These are phyloP conservation scores for Toxotes jaculatrix DNA, from an alignment of 2,113 vertebrate species.

Conservation along the genomic window DNA sequence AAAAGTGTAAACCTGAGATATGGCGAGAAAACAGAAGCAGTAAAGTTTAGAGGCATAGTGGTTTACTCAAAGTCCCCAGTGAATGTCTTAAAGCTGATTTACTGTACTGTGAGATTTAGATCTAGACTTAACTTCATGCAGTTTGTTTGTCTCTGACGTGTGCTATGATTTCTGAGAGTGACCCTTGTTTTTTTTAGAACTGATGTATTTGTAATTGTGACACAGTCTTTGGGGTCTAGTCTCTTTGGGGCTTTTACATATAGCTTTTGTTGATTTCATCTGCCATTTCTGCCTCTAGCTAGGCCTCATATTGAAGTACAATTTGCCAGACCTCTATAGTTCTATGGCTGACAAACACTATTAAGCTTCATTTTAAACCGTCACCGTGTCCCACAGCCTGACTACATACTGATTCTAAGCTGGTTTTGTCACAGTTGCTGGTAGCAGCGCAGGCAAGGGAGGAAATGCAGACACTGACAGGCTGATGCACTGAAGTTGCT, in stretches of 20 bases:
- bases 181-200: neutral
- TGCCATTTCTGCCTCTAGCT: too few species aligned
- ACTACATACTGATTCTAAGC: too few species aligned
- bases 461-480: too few species aligned
- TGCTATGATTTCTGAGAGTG: neutral
- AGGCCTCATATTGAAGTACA: too few species aligned
- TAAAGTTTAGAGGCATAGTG: conserved; percentile 47
- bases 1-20: conserved; percentile 28
- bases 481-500: too few species aligned
- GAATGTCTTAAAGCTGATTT: conserved; percentile 10
- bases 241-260: neutral
- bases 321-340: neutral
- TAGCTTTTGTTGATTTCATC: too few species aligned
- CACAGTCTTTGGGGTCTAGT: neutral
- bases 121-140: neutral
- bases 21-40: conserved; percentile 40
- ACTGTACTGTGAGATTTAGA: neutral
- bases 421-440: too few species aligned
- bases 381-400: too few species aligned
- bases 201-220: neutral
- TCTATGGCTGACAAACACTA: too few species aligned
- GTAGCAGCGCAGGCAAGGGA: too few species aligned
- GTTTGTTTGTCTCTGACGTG: neutral
- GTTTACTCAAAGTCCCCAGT: conserved; percentile 17
- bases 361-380: too few species aligned